Percentiles rank a stretch among this genome's conserved stretches.
These are phyloP conservation scores for Penelope pileata DNA, from an alignment of 2,113 vertebrate species.

Conservation along the genomic window DNA sequence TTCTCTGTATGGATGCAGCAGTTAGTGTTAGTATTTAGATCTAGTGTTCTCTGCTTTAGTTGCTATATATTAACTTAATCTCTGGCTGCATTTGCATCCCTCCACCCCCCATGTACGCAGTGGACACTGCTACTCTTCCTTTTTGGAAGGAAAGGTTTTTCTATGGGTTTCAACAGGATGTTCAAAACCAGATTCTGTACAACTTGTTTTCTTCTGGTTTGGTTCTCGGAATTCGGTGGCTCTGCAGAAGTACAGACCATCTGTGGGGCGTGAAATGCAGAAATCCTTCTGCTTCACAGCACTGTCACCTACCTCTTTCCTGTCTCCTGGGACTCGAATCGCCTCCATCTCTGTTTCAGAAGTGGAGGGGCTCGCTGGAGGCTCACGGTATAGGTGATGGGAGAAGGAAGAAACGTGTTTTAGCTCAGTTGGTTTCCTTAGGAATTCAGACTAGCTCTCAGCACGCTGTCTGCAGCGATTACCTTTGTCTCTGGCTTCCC, in stretches of 20 bases:
- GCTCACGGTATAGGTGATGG: neutral
- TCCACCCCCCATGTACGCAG: too few species aligned
- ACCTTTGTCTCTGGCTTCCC: neutral
- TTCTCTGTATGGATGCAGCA: neutral
- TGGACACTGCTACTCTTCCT: neutral
- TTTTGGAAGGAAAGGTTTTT: neutral
- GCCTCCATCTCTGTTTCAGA: neutral
- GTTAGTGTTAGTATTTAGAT: neutral
- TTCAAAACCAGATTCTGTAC: neutral
- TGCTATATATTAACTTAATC: neutral
- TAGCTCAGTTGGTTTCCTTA: neutral
- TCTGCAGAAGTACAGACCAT: neutral
- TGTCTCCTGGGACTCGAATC: neutral
- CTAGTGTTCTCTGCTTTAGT: neutral
- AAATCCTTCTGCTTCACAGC: neutral
- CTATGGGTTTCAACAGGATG: too few species aligned
- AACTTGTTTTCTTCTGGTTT: neutral
- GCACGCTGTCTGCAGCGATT: neutral
- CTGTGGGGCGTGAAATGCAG: too few species aligned
- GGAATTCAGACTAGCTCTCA: neutral
- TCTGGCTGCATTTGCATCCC: neutral
- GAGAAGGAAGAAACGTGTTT: neutral
- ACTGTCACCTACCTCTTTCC: rapidly evolving
- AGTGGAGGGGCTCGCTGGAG: neutral
- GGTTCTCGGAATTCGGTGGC: too few species aligned